Conservation (phyloP, 2,888 invertebrate genomes). For the Trichopria drosophilae region DNA sequence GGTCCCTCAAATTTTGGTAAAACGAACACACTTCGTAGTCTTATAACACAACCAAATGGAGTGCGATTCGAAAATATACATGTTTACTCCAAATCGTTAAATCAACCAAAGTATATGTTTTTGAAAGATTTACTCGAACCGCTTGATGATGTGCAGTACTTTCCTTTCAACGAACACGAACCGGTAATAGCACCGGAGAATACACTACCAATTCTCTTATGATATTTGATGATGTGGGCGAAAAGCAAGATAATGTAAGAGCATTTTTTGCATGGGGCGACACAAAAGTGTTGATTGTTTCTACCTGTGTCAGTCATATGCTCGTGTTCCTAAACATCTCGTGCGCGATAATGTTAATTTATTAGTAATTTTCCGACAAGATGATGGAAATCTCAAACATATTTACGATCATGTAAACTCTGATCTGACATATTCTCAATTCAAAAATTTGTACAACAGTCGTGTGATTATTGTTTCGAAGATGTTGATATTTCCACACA, state of each 20-base stretch:
- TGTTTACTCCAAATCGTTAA: constrained; percentile 46
- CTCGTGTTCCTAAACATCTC: constrained; percentile 37
- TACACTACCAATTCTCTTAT: constrained; percentile 16
- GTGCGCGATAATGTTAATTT: constrained; percentile 37
- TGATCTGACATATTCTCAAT: constrained; percentile 34
- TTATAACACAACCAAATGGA: constrained; percentile 47
- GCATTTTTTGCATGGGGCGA: constrained; percentile 36
- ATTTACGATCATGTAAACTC: constrained; percentile 39
- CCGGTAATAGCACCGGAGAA: constrained; percentile 14
- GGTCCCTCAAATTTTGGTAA: constrained; percentile 53
- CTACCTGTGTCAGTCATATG: constrained; percentile 38
- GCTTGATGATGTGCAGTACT: constrained; percentile 29
- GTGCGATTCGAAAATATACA: constrained; percentile 52
- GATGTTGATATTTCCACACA: too few species aligned
- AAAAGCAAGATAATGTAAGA: constrained; percentile 37
- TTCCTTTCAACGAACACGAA: constrained; percentile 23
- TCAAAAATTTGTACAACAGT: constrained; percentile 33
- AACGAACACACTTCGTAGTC: constrained; percentile 47
- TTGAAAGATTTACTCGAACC: constrained; percentile 36
- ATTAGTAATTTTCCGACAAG: constrained; percentile 36
- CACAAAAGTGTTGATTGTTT: constrained; percentile 36
- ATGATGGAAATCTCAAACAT: constrained; percentile 37
- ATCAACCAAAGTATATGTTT: constrained; percentile 46
- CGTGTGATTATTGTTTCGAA: too few species aligned
- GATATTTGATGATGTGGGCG: constrained; percentile 41